Conservation (phyloP, 2,888 invertebrate genomes). For the Dryomyza anilis region DNA sequence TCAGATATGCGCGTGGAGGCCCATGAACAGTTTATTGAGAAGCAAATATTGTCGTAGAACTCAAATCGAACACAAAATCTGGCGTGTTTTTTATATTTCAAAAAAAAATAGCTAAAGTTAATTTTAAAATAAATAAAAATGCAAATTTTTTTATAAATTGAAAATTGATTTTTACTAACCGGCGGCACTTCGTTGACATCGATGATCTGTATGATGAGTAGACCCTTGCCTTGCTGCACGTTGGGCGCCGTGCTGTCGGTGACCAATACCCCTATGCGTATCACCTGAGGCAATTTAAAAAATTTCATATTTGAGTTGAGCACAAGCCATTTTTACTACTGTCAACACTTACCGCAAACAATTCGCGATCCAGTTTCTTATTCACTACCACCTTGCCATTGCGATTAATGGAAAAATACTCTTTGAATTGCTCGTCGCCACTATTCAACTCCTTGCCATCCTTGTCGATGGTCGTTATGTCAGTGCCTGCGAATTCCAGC, state of each 20-base stretch:
- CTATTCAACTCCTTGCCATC: slow-evolving; percentile 75
- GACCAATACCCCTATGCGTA: slow-evolving; percentile 77
- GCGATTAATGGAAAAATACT: slow-evolving; percentile 69
- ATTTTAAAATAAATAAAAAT: background rate
- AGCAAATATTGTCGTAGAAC: background rate
- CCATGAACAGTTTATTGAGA: slow-evolving; percentile 7
- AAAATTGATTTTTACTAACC: slow-evolving; percentile 44
- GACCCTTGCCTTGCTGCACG: slow-evolving; percentile 75
- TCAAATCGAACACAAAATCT: background rate
- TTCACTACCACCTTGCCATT: slow-evolving; percentile 64
- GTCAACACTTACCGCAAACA: slow-evolving; percentile 53
- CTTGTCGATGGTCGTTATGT: slow-evolving; percentile 80
- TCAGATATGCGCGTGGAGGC: background rate
- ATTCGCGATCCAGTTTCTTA: slow-evolving; percentile 55
- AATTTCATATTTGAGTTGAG: too few species aligned
- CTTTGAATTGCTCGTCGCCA: slow-evolving; percentile 62
- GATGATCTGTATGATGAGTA: slow-evolving; percentile 71
- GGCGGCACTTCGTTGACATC: slow-evolving; percentile 75
- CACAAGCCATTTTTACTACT: too few species aligned
- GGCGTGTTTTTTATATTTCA: background rate
- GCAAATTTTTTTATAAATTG: background rate
- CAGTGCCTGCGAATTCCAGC: slow-evolving; percentile 69
- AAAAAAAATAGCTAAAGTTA: background rate
- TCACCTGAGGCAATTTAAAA: slow-evolving; percentile 62
- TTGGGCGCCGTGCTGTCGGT: slow-evolving; percentile 81